These are phyloP conservation scores for Eriosoma lanigerum DNA, from an alignment of 1,140 invertebrate genomes.

Conservation along the genomic window DNA sequence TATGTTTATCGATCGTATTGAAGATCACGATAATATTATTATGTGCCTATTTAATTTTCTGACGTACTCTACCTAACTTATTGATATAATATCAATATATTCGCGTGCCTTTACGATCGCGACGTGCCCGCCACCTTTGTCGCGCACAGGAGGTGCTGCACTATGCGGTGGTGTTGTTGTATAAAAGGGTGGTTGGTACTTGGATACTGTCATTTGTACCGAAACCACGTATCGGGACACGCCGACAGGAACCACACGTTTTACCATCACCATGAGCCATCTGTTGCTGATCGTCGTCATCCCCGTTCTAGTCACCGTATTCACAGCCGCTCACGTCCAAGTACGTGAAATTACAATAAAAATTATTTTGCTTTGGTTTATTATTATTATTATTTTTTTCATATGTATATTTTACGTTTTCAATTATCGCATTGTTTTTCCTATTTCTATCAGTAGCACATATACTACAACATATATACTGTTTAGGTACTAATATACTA, in stretches of 20 bases:
- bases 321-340: slow-evolving; percentile 31
- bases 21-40: too few relatives aligned
- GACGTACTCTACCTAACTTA: too few relatives aligned
- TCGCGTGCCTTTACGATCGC: neutral
- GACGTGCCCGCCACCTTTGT: neutral
- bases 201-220: slow-evolving; percentile 45
- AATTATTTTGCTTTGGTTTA: too few relatives aligned
- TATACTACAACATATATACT: too few relatives aligned
- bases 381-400: too few relatives aligned
- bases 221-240: slow-evolving; percentile 47
- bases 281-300: slow-evolving; percentile 40
- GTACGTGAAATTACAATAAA: slow-evolving; percentile 28
- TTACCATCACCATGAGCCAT: slow-evolving; percentile 29
- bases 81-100: neutral
- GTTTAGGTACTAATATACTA: too few relatives aligned
- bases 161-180: neutral
- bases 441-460: too few relatives aligned
- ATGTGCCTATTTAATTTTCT: too few relatives aligned
- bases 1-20: too few relatives aligned
- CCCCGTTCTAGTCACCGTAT: slow-evolving; percentile 10
- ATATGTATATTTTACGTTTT: too few relatives aligned
- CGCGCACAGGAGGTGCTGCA: neutral
- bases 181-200: slow-evolving; percentile 42
- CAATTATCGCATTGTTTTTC: too few relatives aligned
- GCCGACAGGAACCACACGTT: slow-evolving; percentile 14